Conservation (phyloP, 2,888 invertebrate genomes). For the Standfussiana lucernea region DNA sequence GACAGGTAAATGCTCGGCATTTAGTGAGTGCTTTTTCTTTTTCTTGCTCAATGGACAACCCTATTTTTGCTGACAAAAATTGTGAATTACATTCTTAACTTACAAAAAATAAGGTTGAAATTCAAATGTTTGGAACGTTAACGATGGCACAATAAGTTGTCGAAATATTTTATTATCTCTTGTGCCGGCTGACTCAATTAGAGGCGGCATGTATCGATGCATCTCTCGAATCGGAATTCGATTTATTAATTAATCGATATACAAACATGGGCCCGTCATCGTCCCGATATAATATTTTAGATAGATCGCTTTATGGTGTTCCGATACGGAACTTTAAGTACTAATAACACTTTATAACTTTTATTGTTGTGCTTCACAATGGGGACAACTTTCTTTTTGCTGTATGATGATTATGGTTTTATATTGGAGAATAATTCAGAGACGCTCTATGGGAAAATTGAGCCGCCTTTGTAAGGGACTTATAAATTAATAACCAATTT, state of each 20-base stretch:
- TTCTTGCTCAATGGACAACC: constrained; percentile 74
- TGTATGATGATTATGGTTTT: constrained; percentile 21
- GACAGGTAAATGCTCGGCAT: constrained; percentile 90
- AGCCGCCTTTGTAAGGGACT: background rate
- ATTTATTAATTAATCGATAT: constrained; percentile 91
- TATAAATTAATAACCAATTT: background rate
- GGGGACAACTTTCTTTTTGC: constrained; percentile 62
- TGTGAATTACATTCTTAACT: constrained; percentile 32
- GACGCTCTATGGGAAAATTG: constrained; percentile 8
- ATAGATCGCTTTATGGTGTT: constrained; percentile 78
- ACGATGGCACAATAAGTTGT: constrained; percentile 49
- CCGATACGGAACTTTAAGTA: constrained; percentile 64
- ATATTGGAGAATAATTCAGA: constrained; percentile 2
- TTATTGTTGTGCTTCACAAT: constrained; percentile 55
- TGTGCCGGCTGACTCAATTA: constrained; percentile 90
- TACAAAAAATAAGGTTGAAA: constrained; percentile 51
- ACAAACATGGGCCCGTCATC: constrained; percentile 90
- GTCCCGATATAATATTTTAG: constrained; percentile 81
- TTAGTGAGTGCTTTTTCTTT: constrained; percentile 84
- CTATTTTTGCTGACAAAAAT: constrained; percentile 27
- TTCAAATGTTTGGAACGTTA: constrained; percentile 40
- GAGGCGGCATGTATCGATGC: constrained; percentile 87
- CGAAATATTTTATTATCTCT: constrained; percentile 80
- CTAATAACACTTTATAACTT: constrained; percentile 63
- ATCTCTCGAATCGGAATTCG: constrained; percentile 85